Evolutionary conservation across 2,888 invertebrate species (phyloP).

Genomic region (Macaria notata): DNA sequence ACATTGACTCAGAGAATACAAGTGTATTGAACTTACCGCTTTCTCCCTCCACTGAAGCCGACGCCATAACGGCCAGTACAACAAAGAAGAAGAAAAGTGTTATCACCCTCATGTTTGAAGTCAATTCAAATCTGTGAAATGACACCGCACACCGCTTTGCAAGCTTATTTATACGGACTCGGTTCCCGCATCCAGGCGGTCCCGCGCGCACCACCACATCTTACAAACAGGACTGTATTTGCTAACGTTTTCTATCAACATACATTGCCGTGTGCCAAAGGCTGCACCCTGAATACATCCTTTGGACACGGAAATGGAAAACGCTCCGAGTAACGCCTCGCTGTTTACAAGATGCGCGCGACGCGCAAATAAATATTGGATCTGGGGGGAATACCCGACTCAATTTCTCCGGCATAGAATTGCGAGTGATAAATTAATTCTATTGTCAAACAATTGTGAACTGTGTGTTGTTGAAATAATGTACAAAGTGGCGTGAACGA

Average conservation of each 20-base stretch:
- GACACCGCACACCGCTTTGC: conserved; percentile 34
- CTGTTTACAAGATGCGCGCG: conserved; percentile 29
- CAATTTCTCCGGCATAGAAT: conserved; percentile 58
- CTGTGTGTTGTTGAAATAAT: conserved; percentile 10
- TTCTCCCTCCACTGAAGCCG: conserved; percentile 25
- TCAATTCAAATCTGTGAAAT: conserved; percentile 39
- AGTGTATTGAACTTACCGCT: conserved; percentile 25
- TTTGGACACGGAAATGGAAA: conserved; percentile 29
- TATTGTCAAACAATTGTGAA: conserved; percentile 18
- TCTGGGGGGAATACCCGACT: conserved; percentile 64
- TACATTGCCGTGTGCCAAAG: conserved; percentile 39
- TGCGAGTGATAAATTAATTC: conserved; percentile 49
- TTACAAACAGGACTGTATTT: conserved; percentile 24
- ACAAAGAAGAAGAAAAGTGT: conserved; percentile 43
- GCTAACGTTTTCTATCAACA: conserved; percentile 19
- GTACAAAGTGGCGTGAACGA: conserved; percentile 6
- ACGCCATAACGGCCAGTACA: conserved; percentile 31
- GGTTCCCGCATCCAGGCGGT: conserved; percentile 35
- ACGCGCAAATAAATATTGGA: conserved; percentile 52
- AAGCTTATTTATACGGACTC: conserved; percentile 52
- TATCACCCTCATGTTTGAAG: conserved; percentile 52
- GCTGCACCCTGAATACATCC: conserved; percentile 24
- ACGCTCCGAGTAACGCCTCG: conserved; percentile 23
- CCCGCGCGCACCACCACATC: conserved; percentile 29
- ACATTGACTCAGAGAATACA: background rate